Evolutionary conservation across 1,140 invertebrate genomes (phyloP), one percentile per base, ranked within the genome.

Genomic region (Trichonephila clavipes): DNA sequence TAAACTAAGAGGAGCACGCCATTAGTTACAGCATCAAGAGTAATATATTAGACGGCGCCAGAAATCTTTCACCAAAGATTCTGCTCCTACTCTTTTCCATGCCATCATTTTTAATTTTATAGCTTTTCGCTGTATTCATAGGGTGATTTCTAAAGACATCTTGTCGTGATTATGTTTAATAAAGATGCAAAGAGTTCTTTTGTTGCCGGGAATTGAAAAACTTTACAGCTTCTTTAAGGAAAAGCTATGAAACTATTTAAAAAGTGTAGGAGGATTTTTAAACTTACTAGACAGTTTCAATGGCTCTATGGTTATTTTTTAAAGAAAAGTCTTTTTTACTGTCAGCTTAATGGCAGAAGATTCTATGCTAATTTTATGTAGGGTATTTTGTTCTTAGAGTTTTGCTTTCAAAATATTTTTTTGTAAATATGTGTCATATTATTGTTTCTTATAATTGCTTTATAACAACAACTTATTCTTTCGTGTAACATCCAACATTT

Each of bases 71-170:
- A 51, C 64, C 64, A 77, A 89, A 89, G 64, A 89, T 89, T 89
- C 58, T 85, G 40, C n/a, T n/a, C n/a, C 40, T 62, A n/a, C n/a
- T 14, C 28, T 88, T 69, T 69, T 40, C 64, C 40, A 12, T n/a
- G 51, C 61, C 40, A n/a, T 44, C 88, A 24, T 89, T 89, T 89
- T 89, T 89, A 89, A 89, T 89, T 89, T 89, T 89, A 89, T 34
- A 69, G 83, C 83, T 24, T 44, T 89, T 89, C 69, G 34, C 4
- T 77, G 59, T 28, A 44, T 51, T 72, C 64, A 89, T 72, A 51
- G 44, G 40, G 12, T 18, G 34, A 7, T 0, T 51, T 89, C 61
- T 89, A 69, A 34, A 18, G 88, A 77, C 88, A 72, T 44, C 40
- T 24, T 89, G 40, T 61, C 21, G 21, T 72, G 88, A 89, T 89